Evolutionary conservation across 2,797 vertebrate species (phyloP), one percentile per base, ranked within the genome.

Genomic region (Myiotriccus ornatus): DNA sequence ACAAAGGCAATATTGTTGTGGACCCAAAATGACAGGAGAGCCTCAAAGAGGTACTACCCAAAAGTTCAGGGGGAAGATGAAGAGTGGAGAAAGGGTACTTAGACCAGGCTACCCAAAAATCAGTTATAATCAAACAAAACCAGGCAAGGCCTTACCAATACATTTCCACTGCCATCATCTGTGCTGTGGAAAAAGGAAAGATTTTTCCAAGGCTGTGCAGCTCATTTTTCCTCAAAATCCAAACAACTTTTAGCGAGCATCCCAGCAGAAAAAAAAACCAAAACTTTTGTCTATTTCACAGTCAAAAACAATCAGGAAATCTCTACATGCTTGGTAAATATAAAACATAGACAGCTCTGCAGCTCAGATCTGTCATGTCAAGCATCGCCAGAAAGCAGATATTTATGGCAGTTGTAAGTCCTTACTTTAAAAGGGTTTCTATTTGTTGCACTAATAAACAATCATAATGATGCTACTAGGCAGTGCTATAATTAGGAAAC

Each of bases 401-500:
- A 59, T 73, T 86, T 83, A 78, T 23, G 30, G 20, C 32, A 77
- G 55, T 32, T 74, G 0, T 25, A 91, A 89, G 27, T 27, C 7
- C 68, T 83, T 71, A 68, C 27, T 90, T 90, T 62, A 62, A 93
- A 93, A 41, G 22, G 23, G 22, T 46, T 94, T 96, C 21, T 71
- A 69, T 94, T 90, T 90, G 24, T 74, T 91, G 64, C 60, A 62
- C 46, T 60, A 82, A 93, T 64, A 95, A 94, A 65, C 89, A 94
- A 92, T 19, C 34, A 34, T 10, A 87, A 87, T 2, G 17, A 84
- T 78, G 78, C 64, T 90, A 94, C 35, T 56, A 69, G 90, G 57
- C 84, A 86, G 50, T 47, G 56, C 67, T 92, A 62, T 69, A 94
- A 93, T 90, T 69, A 80, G 81, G 81, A 92, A 94, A 93, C 88